Percentiles rank a stretch among this genome's conserved stretches.
These are phyloP conservation scores for Tetrax tetrax DNA, from an alignment of 2,113 vertebrate genomes.

Conservation along the genomic window DNA sequence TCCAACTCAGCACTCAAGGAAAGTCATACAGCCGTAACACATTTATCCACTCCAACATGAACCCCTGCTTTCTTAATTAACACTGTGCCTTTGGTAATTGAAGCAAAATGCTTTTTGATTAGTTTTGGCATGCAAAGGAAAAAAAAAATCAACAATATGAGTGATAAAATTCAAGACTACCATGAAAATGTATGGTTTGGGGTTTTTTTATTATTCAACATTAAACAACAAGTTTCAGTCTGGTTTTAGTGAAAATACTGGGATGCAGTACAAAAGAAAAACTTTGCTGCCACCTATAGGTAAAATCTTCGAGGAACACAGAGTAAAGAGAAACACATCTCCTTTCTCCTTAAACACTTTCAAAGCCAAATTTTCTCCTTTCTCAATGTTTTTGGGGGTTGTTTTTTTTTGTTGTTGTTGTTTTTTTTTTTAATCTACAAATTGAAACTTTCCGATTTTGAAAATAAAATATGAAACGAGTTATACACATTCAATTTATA, in stretches of 20 bases:
- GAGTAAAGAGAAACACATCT: not conserved
- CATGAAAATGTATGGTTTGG: not conserved
- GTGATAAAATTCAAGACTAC: not conserved
- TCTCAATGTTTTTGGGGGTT: not conserved
- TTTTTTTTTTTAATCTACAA: not conserved
- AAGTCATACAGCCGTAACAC: not conserved
- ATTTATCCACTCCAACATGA: not conserved
- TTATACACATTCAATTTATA: not conserved
- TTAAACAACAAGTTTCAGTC: not conserved
- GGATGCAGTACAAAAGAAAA: not conserved
- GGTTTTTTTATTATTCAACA: not conserved
- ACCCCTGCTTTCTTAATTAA: not conserved
- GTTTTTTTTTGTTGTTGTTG: no score
- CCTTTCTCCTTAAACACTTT: not conserved
- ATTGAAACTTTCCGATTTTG: not conserved
- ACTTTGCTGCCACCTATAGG: slow-evolving; percentile 70
- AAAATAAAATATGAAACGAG: not conserved
- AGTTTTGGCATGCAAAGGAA: no score
- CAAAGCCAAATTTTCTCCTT: not conserved
- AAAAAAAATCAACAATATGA: no score
- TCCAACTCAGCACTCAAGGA: not conserved
- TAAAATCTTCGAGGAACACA: not conserved
- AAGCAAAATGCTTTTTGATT: not conserved
- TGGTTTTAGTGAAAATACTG: not conserved
- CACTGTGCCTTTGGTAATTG: not conserved